phyloP scores from a whole-genome alignment of 2,888 invertebrate genomes.

The Ypsolopha sequella region DNA sequence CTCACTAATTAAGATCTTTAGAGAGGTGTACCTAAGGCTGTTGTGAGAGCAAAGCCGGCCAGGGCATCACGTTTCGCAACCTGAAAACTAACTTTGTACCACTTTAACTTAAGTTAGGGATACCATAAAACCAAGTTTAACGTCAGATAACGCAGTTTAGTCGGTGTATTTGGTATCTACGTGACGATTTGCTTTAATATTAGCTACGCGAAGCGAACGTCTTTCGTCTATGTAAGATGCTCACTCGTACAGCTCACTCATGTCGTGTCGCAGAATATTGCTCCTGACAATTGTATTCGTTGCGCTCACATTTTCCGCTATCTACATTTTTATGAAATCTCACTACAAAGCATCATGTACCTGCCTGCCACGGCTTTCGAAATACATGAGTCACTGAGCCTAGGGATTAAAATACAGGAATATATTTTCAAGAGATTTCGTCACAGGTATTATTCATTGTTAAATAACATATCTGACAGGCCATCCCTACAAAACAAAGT shows the following conservation, averaged over 20 bases:
- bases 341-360: not conserved
- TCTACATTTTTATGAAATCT: not conserved
- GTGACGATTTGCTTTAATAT: not conserved
- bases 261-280: not conserved
- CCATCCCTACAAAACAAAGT: not conserved
- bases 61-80: slow-evolving; percentile 1
- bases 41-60: not conserved
- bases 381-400: too few relatives aligned
- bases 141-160: slow-evolving; percentile 29
- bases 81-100: slow-evolving; percentile 5
- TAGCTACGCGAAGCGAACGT: not conserved
- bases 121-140: slow-evolving; percentile 41
- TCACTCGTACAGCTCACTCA: too few relatives aligned
- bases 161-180: not conserved
- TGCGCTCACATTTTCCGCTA: not conserved
- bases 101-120: slow-evolving; percentile 27
- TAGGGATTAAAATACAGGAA: too few relatives aligned
- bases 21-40: not conserved
- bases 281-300: not conserved
- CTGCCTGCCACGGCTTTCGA: not conserved
- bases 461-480: too few relatives aligned
- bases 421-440: too few relatives aligned
- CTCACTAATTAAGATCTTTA: not conserved
- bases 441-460: too few relatives aligned
- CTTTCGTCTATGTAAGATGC: too few relatives aligned